Evolutionary conservation across 2,888 invertebrate genomes (phyloP), one percentile per base, ranked within the genome.

Genomic region (Molanna angustata): DNA sequence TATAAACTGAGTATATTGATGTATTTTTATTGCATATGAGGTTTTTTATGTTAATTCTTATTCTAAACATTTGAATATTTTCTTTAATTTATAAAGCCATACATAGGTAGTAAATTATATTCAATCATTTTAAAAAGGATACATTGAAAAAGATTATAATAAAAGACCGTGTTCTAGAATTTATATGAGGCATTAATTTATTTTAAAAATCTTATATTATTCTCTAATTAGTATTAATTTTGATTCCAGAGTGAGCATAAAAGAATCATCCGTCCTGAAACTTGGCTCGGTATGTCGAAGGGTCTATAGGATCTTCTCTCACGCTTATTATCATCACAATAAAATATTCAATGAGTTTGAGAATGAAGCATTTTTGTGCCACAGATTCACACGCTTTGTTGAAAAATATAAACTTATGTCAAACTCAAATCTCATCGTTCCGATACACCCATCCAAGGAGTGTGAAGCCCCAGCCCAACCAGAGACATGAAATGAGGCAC

Each of bases 301-400:
- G 64, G 98, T 99, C 1, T 99, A 99, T 72, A 86, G 99, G 77
- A 99, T 99, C 70, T 99, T 99, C 74, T 98, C 98, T 43, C 99
- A 99, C 76, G 98, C 99, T 22, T 99, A 95, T 73, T 99, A 94
- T 72, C 99, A 99, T 74, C 99, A 99, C 73, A 83, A 94, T 64
- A 82, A 86, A 62, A 88, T 98, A 70, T 99, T 98, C 78, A 97
- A 99, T 76, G 91, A 94, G 62, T 99, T 98, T 76, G 99, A 99
- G 82, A 88, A 88, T 66, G 93, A 95, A 73, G 96, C 96, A 19
- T 93, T 88, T 70, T 78, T 99, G 59, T 99, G 98, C 76, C 89
- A 91, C 70, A 83, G 91, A 67, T 99, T 99, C 74, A 98, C 98
- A 48, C 88, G 89, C 65, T 99, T 98, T 79, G 98, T 98, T 51